Conservation (phyloP, 2,888 invertebrate genomes). For the Heliconius erato region DNA sequence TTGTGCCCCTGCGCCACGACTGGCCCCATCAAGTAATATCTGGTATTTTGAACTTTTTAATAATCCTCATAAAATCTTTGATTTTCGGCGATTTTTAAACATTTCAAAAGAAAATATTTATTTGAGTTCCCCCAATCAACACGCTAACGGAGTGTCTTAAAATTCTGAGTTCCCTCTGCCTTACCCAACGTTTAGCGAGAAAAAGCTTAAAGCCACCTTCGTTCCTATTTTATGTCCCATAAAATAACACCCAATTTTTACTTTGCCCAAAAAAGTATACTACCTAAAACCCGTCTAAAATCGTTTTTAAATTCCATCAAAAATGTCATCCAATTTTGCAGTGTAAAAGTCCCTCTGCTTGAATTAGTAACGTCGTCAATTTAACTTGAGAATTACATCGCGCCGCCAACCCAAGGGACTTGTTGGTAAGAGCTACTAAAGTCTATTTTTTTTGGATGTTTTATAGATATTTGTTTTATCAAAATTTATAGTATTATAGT, state of each 20-base stretch:
- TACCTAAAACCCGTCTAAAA: not conserved
- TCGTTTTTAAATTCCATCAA: slow-evolving; percentile 34
- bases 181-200: too few relatives aligned
- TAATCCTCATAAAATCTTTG: too few relatives aligned
- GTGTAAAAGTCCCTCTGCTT: slow-evolving; percentile 24
- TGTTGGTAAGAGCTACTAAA: not conserved
- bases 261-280: not conserved
- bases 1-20: too few relatives aligned
- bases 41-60: too few relatives aligned
- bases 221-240: not conserved
- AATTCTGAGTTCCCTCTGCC: too few relatives aligned
- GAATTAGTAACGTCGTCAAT: slow-evolving; percentile 48
- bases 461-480: not conserved
- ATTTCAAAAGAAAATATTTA: too few relatives aligned
- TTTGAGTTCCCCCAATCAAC: too few relatives aligned
- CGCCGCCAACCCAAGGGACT: slow-evolving; percentile 18
- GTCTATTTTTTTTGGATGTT: not conserved
- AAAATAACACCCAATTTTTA: not conserved
- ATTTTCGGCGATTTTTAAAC: too few relatives aligned
- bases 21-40: too few relatives aligned
- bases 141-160: too few relatives aligned
- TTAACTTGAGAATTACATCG: slow-evolving; percentile 46
- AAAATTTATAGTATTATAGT: too few relatives aligned
- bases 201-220: not conserved
- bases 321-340: slow-evolving; percentile 43